Conservation (phyloP, 2,797 vertebrate genomes). For the Octomys mimax region DNA sequence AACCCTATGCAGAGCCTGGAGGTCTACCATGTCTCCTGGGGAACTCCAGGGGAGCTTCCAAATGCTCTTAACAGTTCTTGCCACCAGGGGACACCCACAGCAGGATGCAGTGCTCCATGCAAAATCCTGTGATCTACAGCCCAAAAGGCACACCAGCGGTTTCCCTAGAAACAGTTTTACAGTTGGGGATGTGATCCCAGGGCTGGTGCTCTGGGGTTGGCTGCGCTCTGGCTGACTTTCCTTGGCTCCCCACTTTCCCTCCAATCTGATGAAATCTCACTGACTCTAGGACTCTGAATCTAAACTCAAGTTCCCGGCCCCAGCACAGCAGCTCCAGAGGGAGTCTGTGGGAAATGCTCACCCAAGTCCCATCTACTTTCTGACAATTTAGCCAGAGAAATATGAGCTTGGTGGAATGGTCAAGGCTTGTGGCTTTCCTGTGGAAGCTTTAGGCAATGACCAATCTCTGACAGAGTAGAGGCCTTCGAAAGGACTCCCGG, state of each 20-base stretch:
- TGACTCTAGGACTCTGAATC: neutral
- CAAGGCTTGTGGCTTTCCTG: slow-evolving; percentile 29
- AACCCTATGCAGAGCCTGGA: neutral
- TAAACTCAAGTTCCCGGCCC: neutral
- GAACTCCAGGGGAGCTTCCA: slow-evolving; percentile 22
- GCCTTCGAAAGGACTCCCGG: slow-evolving; percentile 63
- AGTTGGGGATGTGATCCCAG: neutral
- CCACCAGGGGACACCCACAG: neutral
- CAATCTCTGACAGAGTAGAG: slow-evolving; percentile 69
- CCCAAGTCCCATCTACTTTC: slow-evolving; percentile 55
- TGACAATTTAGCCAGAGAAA: slow-evolving; percentile 64
- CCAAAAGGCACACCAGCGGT: neutral
- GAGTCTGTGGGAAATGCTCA: neutral
- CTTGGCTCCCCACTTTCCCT: neutral
- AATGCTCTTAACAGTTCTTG: neutral
- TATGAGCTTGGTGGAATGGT: slow-evolving; percentile 54
- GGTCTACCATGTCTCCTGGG: neutral
- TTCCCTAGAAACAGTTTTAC: slow-evolving; percentile 66
- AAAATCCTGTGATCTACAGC: neutral
- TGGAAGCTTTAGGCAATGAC: slow-evolving; percentile 75
- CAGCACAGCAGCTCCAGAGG: neutral
- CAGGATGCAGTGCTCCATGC: neutral
- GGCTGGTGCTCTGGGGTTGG: neutral
- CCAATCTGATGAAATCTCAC: neutral
- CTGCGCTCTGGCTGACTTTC: neutral